Base-by-base conservation (phyloP, 1,140 invertebrate genomes). In the Ips nitidus region DNA sequence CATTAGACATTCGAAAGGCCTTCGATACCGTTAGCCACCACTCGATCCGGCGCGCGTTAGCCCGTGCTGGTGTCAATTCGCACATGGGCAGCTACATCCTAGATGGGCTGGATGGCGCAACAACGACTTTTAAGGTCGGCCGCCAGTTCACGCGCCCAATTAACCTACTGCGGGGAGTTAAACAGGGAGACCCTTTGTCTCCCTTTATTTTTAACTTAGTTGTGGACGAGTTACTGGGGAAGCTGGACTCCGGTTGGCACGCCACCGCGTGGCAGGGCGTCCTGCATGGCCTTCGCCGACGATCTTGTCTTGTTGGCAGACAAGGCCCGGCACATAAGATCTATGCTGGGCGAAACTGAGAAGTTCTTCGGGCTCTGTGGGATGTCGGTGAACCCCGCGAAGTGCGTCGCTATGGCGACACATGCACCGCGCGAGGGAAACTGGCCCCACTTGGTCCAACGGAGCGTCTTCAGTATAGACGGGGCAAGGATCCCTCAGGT, bases 231-330 rank as follows among this genome's bases (percentile, higher is more conserved):
- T 22, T 22, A 22, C 22, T 22, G 22, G 22, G 22, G 22, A 22
- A 22, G 22, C 22, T 22, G 22, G 22, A 22, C 22, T 22, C 22
- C 22, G 22, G 22, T 22, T 22, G 22, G 22, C 22, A 22, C 22
- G 22, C 22, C 0, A 22, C 22, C 22, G 22, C 22, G 22, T 0
- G 0, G 22, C 22, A 22, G 22, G 22, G 22, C 22, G 0, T 22
- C 22, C 0, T 22, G 22, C 22, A 22, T 22, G 22, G 22, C 22
- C 22, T 45, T 45, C 2, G 81, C 80, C 0, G 81, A 82, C 52
- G 82, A 83, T 60, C 50, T 82, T 1, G 71, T 80, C 4, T 58
- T 83, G 3, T 7, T 83, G 1, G 69, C 75, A 4, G 52, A 53
- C 6, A 8, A 53, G 4, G 5, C 36, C 52, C 7, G 5, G 4